Base-by-base conservation (phyloP, 2,797 vertebrate genomes). In the Crenuchus spilurus region DNA sequence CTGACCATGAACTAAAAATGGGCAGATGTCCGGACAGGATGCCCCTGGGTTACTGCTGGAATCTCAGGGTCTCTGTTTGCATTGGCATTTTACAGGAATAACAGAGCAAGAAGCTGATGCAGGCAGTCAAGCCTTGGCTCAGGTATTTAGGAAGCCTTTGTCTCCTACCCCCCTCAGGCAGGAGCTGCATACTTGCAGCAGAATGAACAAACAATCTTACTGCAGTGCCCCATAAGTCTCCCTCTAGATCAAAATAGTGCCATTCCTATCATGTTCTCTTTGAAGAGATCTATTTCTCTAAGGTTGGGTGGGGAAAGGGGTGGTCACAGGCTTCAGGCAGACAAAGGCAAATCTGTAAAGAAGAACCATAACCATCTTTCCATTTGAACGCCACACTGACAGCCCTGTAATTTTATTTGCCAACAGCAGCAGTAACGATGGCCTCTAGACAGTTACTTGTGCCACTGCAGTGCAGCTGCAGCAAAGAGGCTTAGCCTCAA, bases 141-240 rank as follows among this genome's bases (percentile, higher is more conserved):
- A 95, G 94, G 93, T 94, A 94, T 88, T 88, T 87, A 83, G 82
- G 86, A 90, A 89, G 87, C 82, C 84, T 85, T 82, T 86, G 83
- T 46, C 37, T 42, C 49, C 77, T 84, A 81, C 84, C 79, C 83
- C 75, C 35, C 22, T 82, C 70, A 76, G 82, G 72, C 83, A 86
- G 84, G 76, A 85, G 80, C 83, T 83, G 84, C 85, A 92, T 92
- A 92, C 90, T 92, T 80, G 30, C 84, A 87, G 86, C 83, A 79
- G 73, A 74, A 86, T 82, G 84, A 87, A 91, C 84, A 78, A 91
- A 93, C 88, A 92, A 92, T 86, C 85, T 87, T 89, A 73, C 82
- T 37, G 64, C 74, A 77, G 75, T 66, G 70, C 78, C 46, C 42
- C 83, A 77, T 78, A 80, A 79, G 64, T 90, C 84, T 89, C 83